Evolutionary conservation across 2,113 vertebrate species (phyloP).

Genomic region (Nothocercus nigrocapillus): DNA sequence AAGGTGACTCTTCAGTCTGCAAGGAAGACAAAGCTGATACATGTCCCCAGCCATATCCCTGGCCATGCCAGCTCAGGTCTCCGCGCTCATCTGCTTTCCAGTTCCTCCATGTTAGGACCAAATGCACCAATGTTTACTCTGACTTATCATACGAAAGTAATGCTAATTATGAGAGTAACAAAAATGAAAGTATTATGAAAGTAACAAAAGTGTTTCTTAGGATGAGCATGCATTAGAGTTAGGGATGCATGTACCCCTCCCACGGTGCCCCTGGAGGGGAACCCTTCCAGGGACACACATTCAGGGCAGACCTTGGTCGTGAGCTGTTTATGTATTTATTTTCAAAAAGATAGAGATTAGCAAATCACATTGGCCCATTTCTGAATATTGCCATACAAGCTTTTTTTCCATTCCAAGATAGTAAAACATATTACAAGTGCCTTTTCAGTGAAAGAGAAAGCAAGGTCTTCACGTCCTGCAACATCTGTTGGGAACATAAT

Average conservation of each 20-base stretch:
- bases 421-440: slow-evolving; percentile 46
- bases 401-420: slow-evolving; percentile 55
- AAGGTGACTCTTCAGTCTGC: neutral
- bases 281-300: neutral
- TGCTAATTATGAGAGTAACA: neutral
- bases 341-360: neutral
- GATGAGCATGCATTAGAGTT: neutral
- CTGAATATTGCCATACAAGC: slow-evolving; percentile 29
- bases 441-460: slow-evolving; percentile 72
- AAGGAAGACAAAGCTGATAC: neutral
- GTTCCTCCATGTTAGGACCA: neutral
- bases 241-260: neutral
- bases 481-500: slow-evolving; percentile 73
- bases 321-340: neutral
- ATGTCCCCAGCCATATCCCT: neutral
- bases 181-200: neutral
- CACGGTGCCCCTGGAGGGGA: neutral
- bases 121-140: neutral
- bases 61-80: neutral
- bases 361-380: slow-evolving; percentile 44
- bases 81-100: neutral
- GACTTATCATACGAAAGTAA: neutral
- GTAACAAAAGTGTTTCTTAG: neutral
- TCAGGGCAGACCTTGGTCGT: neutral
- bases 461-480: slow-evolving; percentile 56